Base-by-base conservation (phyloP, 2,797 vertebrate genomes). In the Oceanodroma leucorhoa region DNA sequence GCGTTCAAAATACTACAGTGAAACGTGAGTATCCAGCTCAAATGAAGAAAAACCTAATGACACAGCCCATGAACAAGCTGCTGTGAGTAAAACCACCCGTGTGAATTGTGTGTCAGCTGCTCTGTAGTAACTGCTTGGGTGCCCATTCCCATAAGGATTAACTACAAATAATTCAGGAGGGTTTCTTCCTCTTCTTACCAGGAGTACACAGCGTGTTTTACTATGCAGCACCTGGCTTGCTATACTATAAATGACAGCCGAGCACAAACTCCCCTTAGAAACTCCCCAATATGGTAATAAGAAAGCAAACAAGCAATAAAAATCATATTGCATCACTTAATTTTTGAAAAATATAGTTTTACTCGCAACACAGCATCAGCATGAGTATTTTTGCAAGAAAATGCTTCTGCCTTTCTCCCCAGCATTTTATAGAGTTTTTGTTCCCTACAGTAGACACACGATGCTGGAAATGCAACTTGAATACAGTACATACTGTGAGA, bases 141-240 rank as follows among this genome's bases (percentile, higher is more conserved):
- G 36, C 27, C 48, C 7, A n/a, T 79, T 95, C 66, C 61, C 69
- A 83, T 40, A 71, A 43, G 19, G 57, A 93, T 88, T 77, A 88
- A 82, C 32, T 62, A 38, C 40, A 81, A 69, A 72, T 58, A 72
- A 76, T 43, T 86, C 48, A 75, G 45, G 27, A 70, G 21, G 24
- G 19, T 60, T 91, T 83, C 30, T 20, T 89, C 17, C 24, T 70
- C 54, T 32, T 84, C 50, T 55, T 29, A 90, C 4, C 14, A 60
- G 4, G 3, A 77, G 19, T 7, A 54, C n/a, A 29, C 3, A 46
- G 7, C 5, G 5, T 8, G 13, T 23, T 15, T 58, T 87, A 72
- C 50, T 76, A 26, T 15, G 18, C 22, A 82, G 62, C 43, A 53
- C n/a, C 22, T 34, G n/a, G n/a, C 18, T 15, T 58, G 36, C 32